Conservation (phyloP, 1,140 invertebrate genomes). For the Copidosoma floridanum region DNA sequence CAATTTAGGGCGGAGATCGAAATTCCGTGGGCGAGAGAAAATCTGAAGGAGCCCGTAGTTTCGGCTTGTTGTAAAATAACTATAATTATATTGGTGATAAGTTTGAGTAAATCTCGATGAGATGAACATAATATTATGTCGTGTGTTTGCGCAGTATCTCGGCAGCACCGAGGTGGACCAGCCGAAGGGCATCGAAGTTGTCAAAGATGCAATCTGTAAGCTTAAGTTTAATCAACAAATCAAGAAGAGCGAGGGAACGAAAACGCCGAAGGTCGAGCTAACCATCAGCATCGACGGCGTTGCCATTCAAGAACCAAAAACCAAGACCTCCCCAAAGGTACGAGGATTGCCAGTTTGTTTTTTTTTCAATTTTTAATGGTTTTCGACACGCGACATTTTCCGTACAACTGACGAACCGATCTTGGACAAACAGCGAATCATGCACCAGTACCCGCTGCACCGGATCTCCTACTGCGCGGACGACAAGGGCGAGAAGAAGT, state of each 20-base stretch:
- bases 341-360: background rate
- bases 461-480: conserved; percentile 97
- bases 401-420: background rate
- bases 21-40: no score
- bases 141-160: conserved; percentile 83
- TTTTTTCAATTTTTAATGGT: background rate
- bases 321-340: conserved; percentile 54
- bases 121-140: no score
- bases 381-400: no score
- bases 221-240: conserved; percentile 92
- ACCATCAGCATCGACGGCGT: conserved; percentile 95
- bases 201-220: conserved; percentile 93
- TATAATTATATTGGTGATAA: no score
- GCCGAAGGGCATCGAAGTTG: conserved; percentile 94
- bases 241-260: conserved; percentile 86
- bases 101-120: no score
- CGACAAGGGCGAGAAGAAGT: conserved; percentile 95
- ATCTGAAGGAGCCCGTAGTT: background rate
- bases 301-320: conserved; percentile 78
- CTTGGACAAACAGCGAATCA: conserved; percentile 63
- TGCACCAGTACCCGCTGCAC: conserved; percentile 95
- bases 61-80: no score
- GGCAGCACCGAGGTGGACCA: conserved; percentile 90
- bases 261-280: conserved; percentile 90
- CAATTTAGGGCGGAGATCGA: no score